Evolutionary conservation across 2,113 vertebrate genomes (phyloP).

Genomic region (Ptyas mucosa): DNA sequence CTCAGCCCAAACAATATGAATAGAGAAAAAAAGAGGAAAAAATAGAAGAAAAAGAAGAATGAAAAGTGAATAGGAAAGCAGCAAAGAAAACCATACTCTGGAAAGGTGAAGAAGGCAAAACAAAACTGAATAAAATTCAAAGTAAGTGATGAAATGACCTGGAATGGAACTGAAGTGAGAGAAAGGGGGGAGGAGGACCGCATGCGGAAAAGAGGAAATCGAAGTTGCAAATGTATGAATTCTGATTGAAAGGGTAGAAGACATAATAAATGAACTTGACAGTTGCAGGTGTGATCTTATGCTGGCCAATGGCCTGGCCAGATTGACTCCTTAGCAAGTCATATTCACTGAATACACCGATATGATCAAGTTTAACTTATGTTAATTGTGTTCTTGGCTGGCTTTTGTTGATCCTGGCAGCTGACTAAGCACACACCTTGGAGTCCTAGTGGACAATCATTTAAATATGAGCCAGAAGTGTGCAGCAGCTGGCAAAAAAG

Average conservation of each 20-base stretch:
- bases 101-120: background rate
- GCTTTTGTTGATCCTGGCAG: background rate
- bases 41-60: background rate
- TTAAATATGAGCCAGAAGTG: too few species aligned
- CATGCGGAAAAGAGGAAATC: background rate
- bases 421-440: background rate
- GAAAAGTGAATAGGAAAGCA: background rate
- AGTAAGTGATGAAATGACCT: background rate
- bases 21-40: background rate
- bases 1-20: background rate
- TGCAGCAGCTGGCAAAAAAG: too few species aligned
- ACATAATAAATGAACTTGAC: background rate
- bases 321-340: background rate
- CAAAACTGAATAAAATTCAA: background rate
- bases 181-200: background rate
- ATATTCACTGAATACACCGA: background rate
- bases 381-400: background rate
- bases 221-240: background rate
- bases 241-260: background rate
- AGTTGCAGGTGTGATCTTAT: background rate
- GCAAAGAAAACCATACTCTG: background rate
- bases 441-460: too few species aligned
- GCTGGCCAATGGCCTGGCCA: background rate
- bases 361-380: background rate
- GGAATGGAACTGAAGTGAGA: background rate